Evolutionary conservation across 1,140 invertebrate species (phyloP), one percentile per base, ranked within the genome.

Genomic region (Antheraea mylitta): DNA sequence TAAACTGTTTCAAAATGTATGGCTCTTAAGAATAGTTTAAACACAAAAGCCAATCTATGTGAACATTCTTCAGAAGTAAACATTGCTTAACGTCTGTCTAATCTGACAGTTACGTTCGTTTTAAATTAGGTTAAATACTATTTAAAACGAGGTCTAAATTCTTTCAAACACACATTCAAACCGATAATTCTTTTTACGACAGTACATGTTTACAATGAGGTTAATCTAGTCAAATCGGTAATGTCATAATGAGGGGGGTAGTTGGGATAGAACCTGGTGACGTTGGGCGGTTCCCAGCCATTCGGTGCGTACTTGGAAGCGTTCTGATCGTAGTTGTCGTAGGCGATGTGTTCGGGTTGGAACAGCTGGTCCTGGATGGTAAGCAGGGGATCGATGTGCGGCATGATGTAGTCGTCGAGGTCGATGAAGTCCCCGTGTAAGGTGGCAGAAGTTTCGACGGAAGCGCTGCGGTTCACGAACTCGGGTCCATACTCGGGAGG

Each of bases 401-500:
- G 87, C 72, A 89, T 72, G 30, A 79, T 73, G 67, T 78, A 76
- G 61, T 87, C 86, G 71, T 86, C 86, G n/a, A 83, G 74, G 70
- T 79, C 75, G 10, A 83, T 71, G 71, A 58, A 45, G 1, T 45
- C 64, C 16, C 64, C 64, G 64, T 22, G 13, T 11, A 60, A 9
- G 18, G 45, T n/a, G 16, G 64, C 18, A 30, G 22, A 30, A 3
- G 18, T 58, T 18, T 73, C 74, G 7, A 58, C 22, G 22, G 22
- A 30, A 30, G 4, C 72, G 59, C 59, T 58, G 71, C 69, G 58
- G 68, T 66, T 68, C 64, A 66, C 76, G 73, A 89, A 85, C 67
- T 91, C 89, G 0, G 89, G 89, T 3, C 89, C 89, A 77, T 87
- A 91, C 74, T 91, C 89, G 10, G 72, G 74, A 30, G 80, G 85